Evolutionary conservation across 2,888 invertebrate genomes (phyloP).

Genomic region (Aproaerema taeniolella): DNA sequence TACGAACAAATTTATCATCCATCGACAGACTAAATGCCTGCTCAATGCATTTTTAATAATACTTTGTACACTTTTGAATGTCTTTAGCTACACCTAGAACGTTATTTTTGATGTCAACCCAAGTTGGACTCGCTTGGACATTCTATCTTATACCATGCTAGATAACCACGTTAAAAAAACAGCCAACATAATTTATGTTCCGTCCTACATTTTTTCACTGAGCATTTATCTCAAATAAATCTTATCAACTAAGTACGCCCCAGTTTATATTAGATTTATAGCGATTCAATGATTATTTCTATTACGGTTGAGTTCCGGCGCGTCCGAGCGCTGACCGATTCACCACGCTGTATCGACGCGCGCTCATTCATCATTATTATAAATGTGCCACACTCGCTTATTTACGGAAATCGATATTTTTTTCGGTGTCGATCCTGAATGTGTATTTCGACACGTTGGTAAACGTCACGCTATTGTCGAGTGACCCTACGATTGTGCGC

Average conservation of each 20-base stretch:
- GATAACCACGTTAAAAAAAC: too few species aligned
- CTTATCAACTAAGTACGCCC: constrained; percentile 50
- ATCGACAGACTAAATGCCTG: background rate
- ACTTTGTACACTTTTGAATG: too few species aligned
- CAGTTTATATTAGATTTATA: constrained; percentile 66
- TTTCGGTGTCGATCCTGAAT: constrained; percentile 72
- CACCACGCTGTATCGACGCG: constrained; percentile 65
- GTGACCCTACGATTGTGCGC: constrained; percentile 63
- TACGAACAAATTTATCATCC: background rate
- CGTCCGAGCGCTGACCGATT: constrained; percentile 60
- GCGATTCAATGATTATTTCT: constrained; percentile 59
- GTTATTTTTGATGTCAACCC: too few species aligned
- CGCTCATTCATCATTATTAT: constrained; percentile 76
- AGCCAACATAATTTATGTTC: too few species aligned
- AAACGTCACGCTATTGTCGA: constrained; percentile 69
- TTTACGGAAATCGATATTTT: constrained; percentile 78
- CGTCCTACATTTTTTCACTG: too few species aligned
- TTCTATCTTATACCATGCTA: too few species aligned
- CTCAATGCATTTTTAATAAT: background rate
- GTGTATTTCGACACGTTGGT: constrained; percentile 65
- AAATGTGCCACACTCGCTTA: constrained; percentile 76
- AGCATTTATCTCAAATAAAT: constrained; percentile 29
- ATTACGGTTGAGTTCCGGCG: constrained; percentile 54
- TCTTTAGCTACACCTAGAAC: too few species aligned
- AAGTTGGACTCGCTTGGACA: too few species aligned